Evolutionary conservation across 2,113 vertebrate genomes (phyloP), one percentile per base, ranked within the genome.

Genomic region (Cheilinus undulatus): DNA sequence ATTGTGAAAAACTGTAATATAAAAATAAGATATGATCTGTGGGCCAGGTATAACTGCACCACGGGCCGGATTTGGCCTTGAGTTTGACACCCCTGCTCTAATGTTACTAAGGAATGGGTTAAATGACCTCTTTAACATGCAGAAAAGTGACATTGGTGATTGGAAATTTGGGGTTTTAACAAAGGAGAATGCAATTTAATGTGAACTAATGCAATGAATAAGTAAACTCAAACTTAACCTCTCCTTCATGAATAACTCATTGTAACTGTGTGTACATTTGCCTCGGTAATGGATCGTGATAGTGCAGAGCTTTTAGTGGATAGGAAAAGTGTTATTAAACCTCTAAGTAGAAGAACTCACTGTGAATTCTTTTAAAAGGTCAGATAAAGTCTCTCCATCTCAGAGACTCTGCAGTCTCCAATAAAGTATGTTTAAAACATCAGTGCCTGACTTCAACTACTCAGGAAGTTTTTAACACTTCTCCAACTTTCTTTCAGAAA

Each of bases 381-480:
- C 19, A 52, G 19, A 58, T 5, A 19, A 17, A 34, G 28, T 40
- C 6, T 26, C 11, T 46, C 19, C 15, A 40, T 38, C 7, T 5
- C 48, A 17, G 53, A n/a, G 43, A 49, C n/a, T n/a, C 56, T 70
- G 46, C 4, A 9, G 40, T 42, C 23, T 70, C 12, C 32, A 20
- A 48, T 59, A 12, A 19, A 5, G 22, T 19, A 42, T 23, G 9
- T 20, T 34, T 34, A 32, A 24, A 13, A 36, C 11, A 34, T 12
- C 5, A 4, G 2, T 13, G n/a, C 5, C 9, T 6, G 11, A 13
- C 27, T 58, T 49, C 19, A 8, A 4, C 19, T n/a, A 20, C 59
- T 28, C 43, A 14, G 52, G 20, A 58, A n/a, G 22, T 28, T 71
- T 36, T n/a, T 50, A 34, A 50, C 9, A 9, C 14, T 27, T 34